Conservation (phyloP, 2,888 invertebrate genomes). For the Leptopilina syphax region DNA sequence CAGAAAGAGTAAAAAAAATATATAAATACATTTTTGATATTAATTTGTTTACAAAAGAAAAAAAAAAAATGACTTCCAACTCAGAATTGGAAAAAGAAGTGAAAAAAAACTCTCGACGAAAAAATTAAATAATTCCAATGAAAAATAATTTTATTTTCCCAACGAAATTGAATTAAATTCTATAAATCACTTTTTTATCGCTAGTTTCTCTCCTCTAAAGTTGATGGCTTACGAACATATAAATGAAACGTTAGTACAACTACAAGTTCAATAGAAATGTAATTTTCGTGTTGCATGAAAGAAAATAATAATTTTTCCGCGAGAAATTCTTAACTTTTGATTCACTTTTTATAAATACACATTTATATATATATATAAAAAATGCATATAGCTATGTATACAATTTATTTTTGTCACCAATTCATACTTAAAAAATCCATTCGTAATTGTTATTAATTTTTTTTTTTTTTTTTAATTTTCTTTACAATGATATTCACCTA, state of each 20-base stretch:
- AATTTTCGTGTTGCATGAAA: neutral
- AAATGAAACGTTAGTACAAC: neutral
- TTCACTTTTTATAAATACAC: neutral
- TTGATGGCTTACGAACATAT: slow-evolving; percentile 1
- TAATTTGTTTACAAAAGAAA: too few relatives aligned
- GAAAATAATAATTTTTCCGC: neutral
- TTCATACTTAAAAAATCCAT: neutral
- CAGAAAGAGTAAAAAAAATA: too few relatives aligned
- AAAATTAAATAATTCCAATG: too few relatives aligned
- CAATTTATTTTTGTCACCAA: slow-evolving; percentile 1
- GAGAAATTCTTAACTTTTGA: neutral
- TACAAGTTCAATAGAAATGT: neutral
- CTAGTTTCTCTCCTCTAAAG: neutral
- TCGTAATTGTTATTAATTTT: neutral
- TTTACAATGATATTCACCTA: neutral
- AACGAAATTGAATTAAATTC: neutral
- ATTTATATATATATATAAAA: neutral
- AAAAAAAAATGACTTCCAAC: too few relatives aligned
- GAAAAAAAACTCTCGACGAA: too few relatives aligned
- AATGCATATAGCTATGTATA: neutral
- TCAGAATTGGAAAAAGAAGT: too few relatives aligned
- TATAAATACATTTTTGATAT: too few relatives aligned
- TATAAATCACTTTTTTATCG: slow-evolving; percentile 11
- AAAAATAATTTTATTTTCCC: neutral
- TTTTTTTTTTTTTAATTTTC: neutral